These are phyloP conservation scores for Hyalella azteca DNA, from an alignment of 2,888 invertebrate genomes.

Conservation along the genomic window DNA sequence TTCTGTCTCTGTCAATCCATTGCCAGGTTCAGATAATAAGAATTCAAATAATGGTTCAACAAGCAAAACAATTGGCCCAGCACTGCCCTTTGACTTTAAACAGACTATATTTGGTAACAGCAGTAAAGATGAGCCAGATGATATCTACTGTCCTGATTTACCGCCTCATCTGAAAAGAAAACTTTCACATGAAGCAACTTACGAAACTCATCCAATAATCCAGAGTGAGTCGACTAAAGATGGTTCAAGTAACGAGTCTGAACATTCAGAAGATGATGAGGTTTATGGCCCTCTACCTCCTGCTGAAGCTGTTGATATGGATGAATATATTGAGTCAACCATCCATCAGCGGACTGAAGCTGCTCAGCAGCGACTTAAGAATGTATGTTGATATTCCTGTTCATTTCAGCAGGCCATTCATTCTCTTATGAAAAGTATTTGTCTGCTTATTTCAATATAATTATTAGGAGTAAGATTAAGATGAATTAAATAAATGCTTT, in stretches of 20 bases:
- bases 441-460: too few species aligned
- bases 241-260: background rate
- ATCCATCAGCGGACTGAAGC: slow-evolving; percentile 16
- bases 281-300: slow-evolving; percentile 37
- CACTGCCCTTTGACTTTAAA: background rate
- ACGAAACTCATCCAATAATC: background rate
- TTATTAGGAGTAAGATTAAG: too few species aligned
- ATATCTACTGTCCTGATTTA: slow-evolving; percentile 37
- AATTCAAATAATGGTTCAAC: background rate
- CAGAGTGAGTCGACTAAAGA: background rate
- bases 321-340: slow-evolving; percentile 28
- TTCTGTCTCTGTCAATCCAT: background rate
- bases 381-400: background rate
- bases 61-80: slow-evolving; percentile 1
- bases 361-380: background rate
- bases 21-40: background rate
- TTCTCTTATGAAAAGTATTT: too few species aligned
- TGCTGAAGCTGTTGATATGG: background rate
- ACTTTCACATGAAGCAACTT: background rate
- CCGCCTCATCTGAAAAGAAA: slow-evolving; percentile 42
- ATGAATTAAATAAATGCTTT: background rate
- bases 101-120: background rate
- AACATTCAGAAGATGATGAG: background rate
- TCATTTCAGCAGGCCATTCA: too few species aligned
- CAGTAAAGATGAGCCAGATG: slow-evolving; percentile 22